phyloP scores from a whole-genome alignment of 1,140 invertebrate genomes.

The Lordiphosa collinella region DNA sequence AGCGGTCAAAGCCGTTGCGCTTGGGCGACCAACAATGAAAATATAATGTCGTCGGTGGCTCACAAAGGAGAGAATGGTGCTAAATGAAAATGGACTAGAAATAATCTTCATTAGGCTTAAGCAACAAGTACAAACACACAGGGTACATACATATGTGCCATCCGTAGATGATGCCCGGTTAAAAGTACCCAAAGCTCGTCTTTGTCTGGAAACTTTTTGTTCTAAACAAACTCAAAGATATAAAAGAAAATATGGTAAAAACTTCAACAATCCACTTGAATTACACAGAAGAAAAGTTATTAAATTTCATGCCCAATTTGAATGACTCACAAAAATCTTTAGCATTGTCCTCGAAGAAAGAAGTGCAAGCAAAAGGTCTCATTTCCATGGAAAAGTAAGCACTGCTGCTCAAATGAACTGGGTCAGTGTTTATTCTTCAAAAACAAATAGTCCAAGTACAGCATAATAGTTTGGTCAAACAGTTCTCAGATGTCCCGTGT shows the following conservation, averaged over 20 bases:
- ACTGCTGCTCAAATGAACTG: too few species aligned
- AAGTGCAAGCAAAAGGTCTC: too few species aligned
- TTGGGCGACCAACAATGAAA: conserved; percentile 75
- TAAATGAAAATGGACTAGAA: conserved; percentile 71
- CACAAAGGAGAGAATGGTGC: conserved; percentile 40
- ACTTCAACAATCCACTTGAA: conserved; percentile 9
- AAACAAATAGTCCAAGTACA: too few species aligned
- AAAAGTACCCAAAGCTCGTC: not conserved
- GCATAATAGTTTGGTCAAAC: too few species aligned
- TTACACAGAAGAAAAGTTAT: conserved; percentile 6
- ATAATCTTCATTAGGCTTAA: conserved; percentile 70
- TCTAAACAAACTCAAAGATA: not conserved
- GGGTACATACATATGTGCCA: not conserved
- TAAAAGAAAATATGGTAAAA: not conserved
- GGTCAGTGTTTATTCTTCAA: too few species aligned
- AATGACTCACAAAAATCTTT: conserved; percentile 14
- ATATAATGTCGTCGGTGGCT: conserved; percentile 51
- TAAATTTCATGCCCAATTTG: conserved; percentile 31
- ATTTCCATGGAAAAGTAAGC: too few species aligned
- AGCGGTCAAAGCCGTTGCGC: conserved; percentile 51
- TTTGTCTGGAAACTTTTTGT: not conserved
- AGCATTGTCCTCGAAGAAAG: too few species aligned
- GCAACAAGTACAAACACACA: conserved; percentile 46
- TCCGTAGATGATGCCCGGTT: too few species aligned
- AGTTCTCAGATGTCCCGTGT: too few species aligned